A percentile compares a stretch with the other conserved stretches of the same genome.
Conservation (phyloP, 2,113 vertebrate genomes). For the Platichthys stellatus region DNA sequence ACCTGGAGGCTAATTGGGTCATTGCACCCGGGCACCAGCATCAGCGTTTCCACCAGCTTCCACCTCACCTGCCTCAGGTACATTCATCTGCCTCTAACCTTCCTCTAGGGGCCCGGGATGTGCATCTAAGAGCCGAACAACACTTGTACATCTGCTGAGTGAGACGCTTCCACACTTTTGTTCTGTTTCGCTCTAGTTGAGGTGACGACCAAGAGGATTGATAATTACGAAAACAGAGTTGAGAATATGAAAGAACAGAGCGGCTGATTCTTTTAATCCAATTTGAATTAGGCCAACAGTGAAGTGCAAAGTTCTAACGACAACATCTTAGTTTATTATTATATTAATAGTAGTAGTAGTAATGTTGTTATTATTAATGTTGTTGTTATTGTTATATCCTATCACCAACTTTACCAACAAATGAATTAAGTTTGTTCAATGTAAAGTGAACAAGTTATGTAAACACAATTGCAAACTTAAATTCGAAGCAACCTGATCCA, state of each 20-base stretch:
- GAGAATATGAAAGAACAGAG: not conserved
- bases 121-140: conserved; percentile 25
- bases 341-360: too few relatives aligned
- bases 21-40: conserved; percentile 19
- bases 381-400: too few relatives aligned
- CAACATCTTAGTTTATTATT: too few relatives aligned
- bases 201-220: not conserved
- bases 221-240: not conserved
- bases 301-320: not conserved
- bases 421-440: too few relatives aligned
- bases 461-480: too few relatives aligned
- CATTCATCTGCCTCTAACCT: conserved; percentile 20
- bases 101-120: conserved; percentile 23
- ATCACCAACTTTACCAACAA: too few relatives aligned
- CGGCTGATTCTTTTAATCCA: not conserved
- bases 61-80: conserved; percentile 18
- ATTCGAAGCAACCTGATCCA: too few relatives aligned
- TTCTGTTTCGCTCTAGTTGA: not conserved
- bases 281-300: not conserved
- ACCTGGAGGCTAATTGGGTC: conserved; percentile 44
- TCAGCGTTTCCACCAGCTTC: conserved; percentile 35
- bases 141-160: accelerated
- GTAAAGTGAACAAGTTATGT: too few relatives aligned
- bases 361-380: too few relatives aligned
- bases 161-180: not conserved